A percentile compares a stretch with the other conserved stretches of the same genome.
These are phyloP conservation scores for Larimichthys polyactis DNA, from an alignment of 2,113 vertebrate species.

Conservation along the genomic window DNA sequence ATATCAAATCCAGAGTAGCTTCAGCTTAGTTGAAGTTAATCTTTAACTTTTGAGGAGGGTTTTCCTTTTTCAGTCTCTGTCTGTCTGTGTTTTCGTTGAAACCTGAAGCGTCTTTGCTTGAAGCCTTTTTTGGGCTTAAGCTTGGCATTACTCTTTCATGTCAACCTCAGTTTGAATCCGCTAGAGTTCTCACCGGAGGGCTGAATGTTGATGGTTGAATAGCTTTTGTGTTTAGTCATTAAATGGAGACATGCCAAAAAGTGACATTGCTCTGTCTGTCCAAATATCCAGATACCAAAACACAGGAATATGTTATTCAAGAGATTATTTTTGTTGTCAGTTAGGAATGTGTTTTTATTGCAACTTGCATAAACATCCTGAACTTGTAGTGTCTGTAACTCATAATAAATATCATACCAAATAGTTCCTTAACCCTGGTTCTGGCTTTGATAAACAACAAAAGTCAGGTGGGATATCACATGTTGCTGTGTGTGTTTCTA, in stretches of 20 bases:
- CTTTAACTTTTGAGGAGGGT: constrained; percentile 32
- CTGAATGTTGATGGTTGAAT: constrained; percentile 29
- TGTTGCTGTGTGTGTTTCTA: constrained; percentile 27
- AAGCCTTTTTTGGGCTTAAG: constrained; percentile 6
- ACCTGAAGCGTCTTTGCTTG: constrained; percentile 43
- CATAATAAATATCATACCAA: constrained; percentile 6
- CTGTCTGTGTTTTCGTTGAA: constrained; percentile 19
- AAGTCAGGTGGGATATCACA: not conserved
- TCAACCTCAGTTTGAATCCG: constrained; percentile 11
- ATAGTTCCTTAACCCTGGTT: not conserved
- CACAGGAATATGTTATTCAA: constrained; percentile 30
- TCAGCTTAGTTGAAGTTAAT: constrained; percentile 28
- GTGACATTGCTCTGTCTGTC: constrained; percentile 26
- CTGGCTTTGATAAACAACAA: constrained; percentile 18
- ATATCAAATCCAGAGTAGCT: not conserved
- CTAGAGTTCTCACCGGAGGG: not conserved
- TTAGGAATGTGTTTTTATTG: constrained; percentile 66
- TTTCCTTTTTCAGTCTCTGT: constrained; percentile 28
- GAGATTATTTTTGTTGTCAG: constrained; percentile 48
- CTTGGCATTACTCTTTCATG: constrained; percentile 1
- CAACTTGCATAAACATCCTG: constrained; percentile 34
- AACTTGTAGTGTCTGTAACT: constrained; percentile 10
- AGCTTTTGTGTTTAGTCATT: constrained; percentile 51
- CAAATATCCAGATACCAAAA: constrained; percentile 46
- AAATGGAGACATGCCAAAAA: constrained; percentile 48